These are phyloP conservation scores for Catalaphyllia jardinei DNA, from an alignment of 64 coral and sea anemone species.

Conservation along the genomic window DNA sequence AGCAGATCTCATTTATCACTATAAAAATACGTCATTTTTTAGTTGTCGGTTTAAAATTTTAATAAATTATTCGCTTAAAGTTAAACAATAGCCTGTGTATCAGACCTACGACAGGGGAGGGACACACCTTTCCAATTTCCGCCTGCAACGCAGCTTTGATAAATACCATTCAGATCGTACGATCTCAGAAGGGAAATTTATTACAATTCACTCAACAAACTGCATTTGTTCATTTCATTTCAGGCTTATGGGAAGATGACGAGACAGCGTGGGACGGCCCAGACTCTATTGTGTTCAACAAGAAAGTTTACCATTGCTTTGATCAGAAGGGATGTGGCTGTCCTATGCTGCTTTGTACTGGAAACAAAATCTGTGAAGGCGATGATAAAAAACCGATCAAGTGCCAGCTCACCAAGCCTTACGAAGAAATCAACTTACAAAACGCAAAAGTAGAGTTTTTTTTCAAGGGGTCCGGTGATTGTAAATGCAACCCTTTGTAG, in stretches of 20 bases:
- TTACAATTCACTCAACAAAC: neutral
- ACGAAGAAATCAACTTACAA: neutral
- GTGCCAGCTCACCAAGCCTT: neutral
- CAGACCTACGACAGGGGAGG: too few relatives aligned
- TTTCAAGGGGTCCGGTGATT: neutral
- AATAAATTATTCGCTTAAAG: too few relatives aligned
- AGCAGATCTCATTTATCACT: too few relatives aligned
- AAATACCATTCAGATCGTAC: too few relatives aligned
- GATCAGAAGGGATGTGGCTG: neutral
- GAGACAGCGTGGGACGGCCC: neutral
- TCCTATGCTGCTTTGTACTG: constrained; percentile 18
- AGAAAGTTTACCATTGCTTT: neutral
- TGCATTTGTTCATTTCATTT: neutral
- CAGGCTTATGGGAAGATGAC: neutral
- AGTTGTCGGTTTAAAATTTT: too few relatives aligned
- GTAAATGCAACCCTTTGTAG: neutral
- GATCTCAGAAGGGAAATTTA: neutral
- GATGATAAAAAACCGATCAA: neutral
- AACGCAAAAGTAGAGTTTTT: neutral
- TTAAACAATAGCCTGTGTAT: too few relatives aligned
- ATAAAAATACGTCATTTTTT: too few relatives aligned
- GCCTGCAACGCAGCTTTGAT: too few relatives aligned
- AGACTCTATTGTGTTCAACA: neutral
- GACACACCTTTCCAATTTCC: too few relatives aligned
- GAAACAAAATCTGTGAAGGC: neutral